phyloP scores from a whole-genome alignment of 1,140 invertebrate species.

The Drosophila arawakana region DNA sequence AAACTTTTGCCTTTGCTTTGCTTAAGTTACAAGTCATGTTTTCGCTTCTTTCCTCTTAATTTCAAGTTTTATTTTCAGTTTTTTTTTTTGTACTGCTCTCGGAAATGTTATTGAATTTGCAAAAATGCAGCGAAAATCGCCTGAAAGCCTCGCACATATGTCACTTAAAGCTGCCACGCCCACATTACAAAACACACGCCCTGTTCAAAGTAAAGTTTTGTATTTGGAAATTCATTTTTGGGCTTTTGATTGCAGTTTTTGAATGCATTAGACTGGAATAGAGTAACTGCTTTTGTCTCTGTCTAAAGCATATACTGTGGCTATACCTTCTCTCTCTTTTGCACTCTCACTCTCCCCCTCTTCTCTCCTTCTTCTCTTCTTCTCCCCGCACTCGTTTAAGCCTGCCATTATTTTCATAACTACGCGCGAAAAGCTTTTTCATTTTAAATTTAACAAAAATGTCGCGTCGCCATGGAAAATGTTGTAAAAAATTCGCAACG shows the following conservation, averaged over 20 bases:
- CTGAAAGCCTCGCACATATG: constrained; percentile 40
- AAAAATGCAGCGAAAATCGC: constrained; percentile 24
- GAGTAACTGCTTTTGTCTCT: not conserved
- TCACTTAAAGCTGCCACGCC: constrained; percentile 44
- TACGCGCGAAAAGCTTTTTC: constrained; percentile 81
- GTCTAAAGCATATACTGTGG: not conserved
- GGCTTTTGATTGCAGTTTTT: constrained; percentile 31
- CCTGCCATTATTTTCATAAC: constrained; percentile 77
- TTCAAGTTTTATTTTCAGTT: constrained; percentile 42
- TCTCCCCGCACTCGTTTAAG: constrained; percentile 35
- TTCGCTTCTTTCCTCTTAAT: constrained; percentile 22
- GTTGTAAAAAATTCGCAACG: constrained; percentile 67
- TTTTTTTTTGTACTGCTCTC: constrained; percentile 12
- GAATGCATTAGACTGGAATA: constrained; percentile 47
- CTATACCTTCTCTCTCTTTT: not conserved
- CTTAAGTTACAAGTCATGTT: constrained; percentile 82
- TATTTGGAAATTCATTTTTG: constrained; percentile 50
- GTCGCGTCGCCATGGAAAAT: constrained; percentile 53
- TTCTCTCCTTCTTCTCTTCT: not conserved
- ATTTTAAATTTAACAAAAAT: constrained; percentile 72
- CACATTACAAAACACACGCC: constrained; percentile 20
- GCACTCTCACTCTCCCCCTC: not conserved
- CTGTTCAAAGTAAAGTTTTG: constrained; percentile 25
- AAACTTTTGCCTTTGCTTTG: constrained; percentile 54
- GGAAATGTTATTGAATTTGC: constrained; percentile 55